Base-by-base conservation (phyloP, 2,113 vertebrate genomes). In the Silurus meridionalis region DNA sequence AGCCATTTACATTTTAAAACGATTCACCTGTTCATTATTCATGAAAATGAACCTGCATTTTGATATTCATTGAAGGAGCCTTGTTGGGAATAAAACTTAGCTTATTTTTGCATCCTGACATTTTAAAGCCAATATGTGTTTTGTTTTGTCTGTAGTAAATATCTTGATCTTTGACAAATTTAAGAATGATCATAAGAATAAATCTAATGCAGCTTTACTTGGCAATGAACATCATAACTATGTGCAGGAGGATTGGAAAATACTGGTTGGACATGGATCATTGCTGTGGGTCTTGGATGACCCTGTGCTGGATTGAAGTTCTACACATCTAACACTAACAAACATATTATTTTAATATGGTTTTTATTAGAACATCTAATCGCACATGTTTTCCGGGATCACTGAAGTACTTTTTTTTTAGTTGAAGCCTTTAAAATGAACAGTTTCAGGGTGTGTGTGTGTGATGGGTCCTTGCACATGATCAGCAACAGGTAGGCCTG, bases 401-500 rank as follows among this genome's bases (percentile, higher is more conserved):
- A 15, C 25, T 21, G 8, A 21, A 17, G 15, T 55, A 21, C 0
- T 19, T 17, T 57, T 74, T 37, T 25, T 80, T 4, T 14, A 19
- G n/a, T n/a, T 53, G 9, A 19, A 57, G 15, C 14, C 7, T 79
- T 14, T 58, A 19, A 79, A 58, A 58, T 58, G 17, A 78, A 55
- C 6, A 2, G 0, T 28, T 55, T 25, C 14, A 28, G 58, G 46
- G 17, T 46, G 23, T 48, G 15, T 61, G 0, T 9, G 4, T 80
- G 28, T 37, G 19, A 5, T 79, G 5, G 57, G 28, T 46, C 2
- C 28, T 61, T 61, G 28, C 46, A 9, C 28, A 23, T 48, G 17
- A 80, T 61, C 57, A 80, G 78, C 78, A 80, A 48, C 78, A 80
- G 78, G 78, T 80, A 61, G 78, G 78, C 25, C 57, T 80, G 9